Evolutionary conservation across 2,888 invertebrate species (phyloP).

Genomic region (Thysanoteuthis rhombus): DNA sequence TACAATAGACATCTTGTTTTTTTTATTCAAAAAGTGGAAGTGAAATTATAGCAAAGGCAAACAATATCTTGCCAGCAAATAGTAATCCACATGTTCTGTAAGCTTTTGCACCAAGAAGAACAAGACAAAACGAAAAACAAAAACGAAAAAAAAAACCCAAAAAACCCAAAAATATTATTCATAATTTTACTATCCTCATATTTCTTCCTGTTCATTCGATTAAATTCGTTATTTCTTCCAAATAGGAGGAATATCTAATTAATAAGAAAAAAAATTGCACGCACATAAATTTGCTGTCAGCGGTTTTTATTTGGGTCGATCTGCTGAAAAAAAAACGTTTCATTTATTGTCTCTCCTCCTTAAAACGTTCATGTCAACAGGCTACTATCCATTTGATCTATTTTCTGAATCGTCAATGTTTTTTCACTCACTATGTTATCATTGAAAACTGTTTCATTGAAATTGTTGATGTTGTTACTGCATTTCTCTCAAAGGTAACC

Average conservation of each 20-base stretch:
- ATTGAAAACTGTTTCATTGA: neutral
- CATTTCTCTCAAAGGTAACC: neutral
- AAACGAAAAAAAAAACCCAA: no score
- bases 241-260: neutral
- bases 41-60: no score
- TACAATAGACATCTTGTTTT: no score
- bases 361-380: neutral
- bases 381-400: neutral
- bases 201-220: neutral
- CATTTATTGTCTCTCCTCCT: neutral
- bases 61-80: neutral
- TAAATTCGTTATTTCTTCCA: neutral
- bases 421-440: neutral
- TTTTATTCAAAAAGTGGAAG: no score
- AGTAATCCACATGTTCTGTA: neutral
- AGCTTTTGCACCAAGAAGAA: no score
- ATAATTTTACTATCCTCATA: neutral
- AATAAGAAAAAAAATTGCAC: neutral
- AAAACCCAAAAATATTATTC: neutral
- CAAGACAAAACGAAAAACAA: no score
- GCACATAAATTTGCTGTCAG: neutral
- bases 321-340: neutral
- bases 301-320: neutral
- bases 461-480: neutral
- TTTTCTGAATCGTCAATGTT: neutral